These are phyloP conservation scores for Drosophila mojavensis DNA, from an alignment of 1,140 invertebrate genomes.

Conservation along the genomic window DNA sequence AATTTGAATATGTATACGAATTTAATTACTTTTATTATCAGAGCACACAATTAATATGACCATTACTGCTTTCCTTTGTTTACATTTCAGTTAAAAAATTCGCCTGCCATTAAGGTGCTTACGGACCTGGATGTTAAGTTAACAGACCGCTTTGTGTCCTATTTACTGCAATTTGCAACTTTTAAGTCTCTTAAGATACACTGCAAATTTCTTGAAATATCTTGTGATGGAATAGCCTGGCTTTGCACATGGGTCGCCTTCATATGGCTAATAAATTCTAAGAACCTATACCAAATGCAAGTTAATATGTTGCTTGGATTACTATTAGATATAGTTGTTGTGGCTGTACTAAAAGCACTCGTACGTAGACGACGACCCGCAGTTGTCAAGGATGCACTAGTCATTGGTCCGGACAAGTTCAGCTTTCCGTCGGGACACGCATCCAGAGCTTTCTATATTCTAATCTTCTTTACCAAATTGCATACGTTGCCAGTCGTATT, in stretches of 20 bases:
- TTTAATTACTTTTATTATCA: too few species aligned
- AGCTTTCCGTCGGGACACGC: slow-evolving; percentile 98
- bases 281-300: slow-evolving; percentile 91
- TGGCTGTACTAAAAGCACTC: slow-evolving; percentile 92
- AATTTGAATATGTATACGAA: too few species aligned
- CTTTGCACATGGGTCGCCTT: slow-evolving; percentile 89
- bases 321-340: slow-evolving; percentile 92
- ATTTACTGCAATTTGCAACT: slow-evolving; percentile 85
- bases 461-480: slow-evolving; percentile 88
- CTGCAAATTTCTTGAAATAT: slow-evolving; percentile 90
- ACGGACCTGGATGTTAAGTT: slow-evolving; percentile 87
- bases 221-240: slow-evolving; percentile 96
- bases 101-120: slow-evolving; percentile 30
- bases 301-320: slow-evolving; percentile 93
- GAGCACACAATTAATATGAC: too few species aligned
- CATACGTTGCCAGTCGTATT: slow-evolving; percentile 87
- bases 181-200: slow-evolving; percentile 87
- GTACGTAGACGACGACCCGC: slow-evolving; percentile 90
- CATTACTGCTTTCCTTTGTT: background rate
- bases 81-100: slow-evolving; percentile 24
- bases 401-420: slow-evolving; percentile 91
- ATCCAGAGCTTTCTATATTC: slow-evolving; percentile 92
- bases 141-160: slow-evolving; percentile 87
- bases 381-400: slow-evolving; percentile 88
- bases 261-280: slow-evolving; percentile 87